Evolutionary conservation across 1,140 invertebrate genomes (phyloP).

Genomic region (Zaprionus ornatus): DNA sequence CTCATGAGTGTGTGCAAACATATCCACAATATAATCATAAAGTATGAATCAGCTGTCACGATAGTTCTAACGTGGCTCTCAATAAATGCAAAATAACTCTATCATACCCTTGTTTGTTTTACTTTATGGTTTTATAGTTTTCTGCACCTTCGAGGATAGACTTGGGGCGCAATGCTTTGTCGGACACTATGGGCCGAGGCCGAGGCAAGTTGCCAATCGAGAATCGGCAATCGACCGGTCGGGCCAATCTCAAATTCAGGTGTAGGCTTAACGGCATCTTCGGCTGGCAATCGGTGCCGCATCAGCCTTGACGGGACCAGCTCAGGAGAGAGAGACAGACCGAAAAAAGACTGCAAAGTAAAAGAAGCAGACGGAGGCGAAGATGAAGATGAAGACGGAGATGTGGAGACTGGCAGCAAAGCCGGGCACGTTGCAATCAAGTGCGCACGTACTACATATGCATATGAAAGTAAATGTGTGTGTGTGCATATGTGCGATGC

Average conservation of each 20-base stretch:
- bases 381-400: neutral
- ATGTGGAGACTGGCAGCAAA: neutral
- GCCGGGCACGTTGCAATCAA: slow-evolving; percentile 42
- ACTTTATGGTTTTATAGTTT: neutral
- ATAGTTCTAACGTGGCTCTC: neutral
- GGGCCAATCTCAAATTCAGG: slow-evolving; percentile 21
- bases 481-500: slow-evolving; percentile 11
- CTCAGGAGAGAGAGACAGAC: neutral
- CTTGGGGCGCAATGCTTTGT: neutral
- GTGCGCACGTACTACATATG: slow-evolving; percentile 44
- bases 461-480: neutral
- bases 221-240: slow-evolving; percentile 27
- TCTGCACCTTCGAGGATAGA: neutral
- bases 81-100: neutral
- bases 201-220: slow-evolving; percentile 17
- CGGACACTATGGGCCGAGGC: slow-evolving; percentile 3
- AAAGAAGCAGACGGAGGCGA: neutral
- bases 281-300: slow-evolving; percentile 28
- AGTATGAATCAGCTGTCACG: neutral
- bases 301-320: slow-evolving; percentile 35
- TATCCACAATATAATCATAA: neutral
- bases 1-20: neutral
- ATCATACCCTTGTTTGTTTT: neutral
- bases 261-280: slow-evolving; percentile 48
- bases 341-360: slow-evolving; percentile 5